These are phyloP conservation scores for Catharus fuscescens DNA, from an alignment of 2,113 vertebrate genomes.

Conservation along the genomic window DNA sequence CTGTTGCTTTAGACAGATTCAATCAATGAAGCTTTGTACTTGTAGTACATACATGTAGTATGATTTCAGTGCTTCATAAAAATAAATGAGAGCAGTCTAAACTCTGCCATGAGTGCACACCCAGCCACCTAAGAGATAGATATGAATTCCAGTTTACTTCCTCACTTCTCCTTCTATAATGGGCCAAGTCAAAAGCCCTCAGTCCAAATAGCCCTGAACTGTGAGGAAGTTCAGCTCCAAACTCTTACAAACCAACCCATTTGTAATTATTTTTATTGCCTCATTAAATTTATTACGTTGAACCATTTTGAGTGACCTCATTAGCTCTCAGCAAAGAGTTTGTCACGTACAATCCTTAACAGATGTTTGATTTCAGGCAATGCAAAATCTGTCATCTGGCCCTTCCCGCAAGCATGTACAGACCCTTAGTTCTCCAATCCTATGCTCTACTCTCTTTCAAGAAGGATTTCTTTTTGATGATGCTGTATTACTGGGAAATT, in stretches of 20 bases:
- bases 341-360: slow-evolving; percentile 55
- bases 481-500: not conserved
- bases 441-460: not conserved
- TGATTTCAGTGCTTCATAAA: not conserved
- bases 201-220: slow-evolving; percentile 3
- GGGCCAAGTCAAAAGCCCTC: not conserved
- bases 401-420: not conserved
- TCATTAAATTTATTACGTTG: slow-evolving; percentile 58
- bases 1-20: not conserved
- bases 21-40: not conserved
- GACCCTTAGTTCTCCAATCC: not conserved
- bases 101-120: not conserved
- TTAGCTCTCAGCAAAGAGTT: slow-evolving; percentile 37
- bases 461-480: not conserved
- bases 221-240: slow-evolving; percentile 17
- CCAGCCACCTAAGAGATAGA: not conserved
- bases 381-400: slow-evolving; percentile 1
- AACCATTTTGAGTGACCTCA: slow-evolving; percentile 46
- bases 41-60: not conserved
- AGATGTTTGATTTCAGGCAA: slow-evolving; percentile 56
- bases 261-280: slow-evolving; percentile 58
- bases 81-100: not conserved
- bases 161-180: not conserved
- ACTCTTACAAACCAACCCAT: not conserved
- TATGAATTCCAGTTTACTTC: not conserved